Percentiles rank a stretch among this genome's conserved stretches.
phyloP scores from a whole-genome alignment of 2,888 invertebrate genomes.

The Xestia ashworthii region DNA sequence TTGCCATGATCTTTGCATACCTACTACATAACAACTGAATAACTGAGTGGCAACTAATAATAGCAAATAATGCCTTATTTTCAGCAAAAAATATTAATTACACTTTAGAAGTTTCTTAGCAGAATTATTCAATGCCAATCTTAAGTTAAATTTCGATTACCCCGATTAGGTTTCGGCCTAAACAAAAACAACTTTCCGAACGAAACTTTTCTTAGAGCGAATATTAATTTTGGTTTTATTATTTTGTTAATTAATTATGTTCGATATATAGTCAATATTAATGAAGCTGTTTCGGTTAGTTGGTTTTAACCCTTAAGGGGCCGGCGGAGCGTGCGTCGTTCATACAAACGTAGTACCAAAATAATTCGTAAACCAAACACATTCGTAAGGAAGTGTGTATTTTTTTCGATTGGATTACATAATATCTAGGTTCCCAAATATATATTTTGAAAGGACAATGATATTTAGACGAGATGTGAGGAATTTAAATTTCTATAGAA shows the following conservation, averaged over 20 bases:
- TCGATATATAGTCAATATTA: slow-evolving; percentile 53
- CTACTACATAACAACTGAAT: no score
- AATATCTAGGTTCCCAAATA: no score
- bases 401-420: no score
- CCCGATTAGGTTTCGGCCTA: slow-evolving; percentile 9
- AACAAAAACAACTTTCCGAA: neutral
- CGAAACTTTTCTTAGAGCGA: slow-evolving; percentile 33
- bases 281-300: slow-evolving; percentile 18
- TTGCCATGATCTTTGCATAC: neutral
- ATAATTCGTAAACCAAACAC: no score
- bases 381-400: no score
- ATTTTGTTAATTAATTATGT: slow-evolving; percentile 52
- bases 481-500: no score
- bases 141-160: neutral
- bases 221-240: slow-evolving; percentile 55
- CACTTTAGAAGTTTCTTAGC: neutral
- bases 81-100: neutral
- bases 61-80: neutral
- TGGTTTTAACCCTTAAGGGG: slow-evolving; percentile 15
- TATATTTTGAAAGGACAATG: no score
- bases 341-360: no score
- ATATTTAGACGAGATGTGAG: no score
- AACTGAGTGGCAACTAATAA: neutral
- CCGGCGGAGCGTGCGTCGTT: no score
- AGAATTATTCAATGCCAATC: neutral